These are phyloP conservation scores for Dichetophora obliterata DNA, from an alignment of 2,888 invertebrate genomes.

Conservation along the genomic window DNA sequence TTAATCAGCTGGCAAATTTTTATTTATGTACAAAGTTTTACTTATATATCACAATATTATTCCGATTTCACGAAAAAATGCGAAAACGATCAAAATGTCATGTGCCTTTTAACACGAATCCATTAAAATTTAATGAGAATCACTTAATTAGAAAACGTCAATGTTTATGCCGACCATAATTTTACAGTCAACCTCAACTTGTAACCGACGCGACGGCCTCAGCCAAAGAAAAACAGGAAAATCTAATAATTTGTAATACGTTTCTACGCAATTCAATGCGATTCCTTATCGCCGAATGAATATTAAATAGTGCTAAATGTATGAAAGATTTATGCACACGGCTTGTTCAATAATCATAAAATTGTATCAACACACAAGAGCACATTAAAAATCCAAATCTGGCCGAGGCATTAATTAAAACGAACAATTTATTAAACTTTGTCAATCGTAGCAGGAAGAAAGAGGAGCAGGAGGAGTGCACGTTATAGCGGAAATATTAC, in stretches of 20 bases:
- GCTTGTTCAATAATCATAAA: slow-evolving; percentile 11
- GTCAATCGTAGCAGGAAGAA: slow-evolving; percentile 6
- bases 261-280: neutral
- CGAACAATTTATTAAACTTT: slow-evolving; percentile 22
- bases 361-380: slow-evolving; percentile 1
- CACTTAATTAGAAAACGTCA: slow-evolving; percentile 13
- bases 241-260: neutral
- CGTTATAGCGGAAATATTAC: slow-evolving; percentile 22
- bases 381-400: slow-evolving; percentile 23
- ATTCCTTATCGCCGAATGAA: slow-evolving; percentile 7
- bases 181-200: too few relatives aligned
- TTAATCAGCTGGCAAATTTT: neutral
- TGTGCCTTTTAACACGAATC: slow-evolving; percentile 16
- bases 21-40: neutral
- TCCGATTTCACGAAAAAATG: neutral
- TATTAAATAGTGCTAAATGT: slow-evolving; percentile 1
- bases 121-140: slow-evolving; percentile 29
- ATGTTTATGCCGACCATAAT: too few relatives aligned
- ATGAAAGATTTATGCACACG: slow-evolving; percentile 15
- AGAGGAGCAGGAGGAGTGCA: neutral
- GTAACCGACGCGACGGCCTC: too few relatives aligned
- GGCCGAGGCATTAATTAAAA: slow-evolving; percentile 17
- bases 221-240: too few relatives aligned
- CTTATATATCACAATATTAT: neutral
- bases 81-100: neutral